Conservation (phyloP, 2,888 invertebrate species). For the Eurytoma adleriae region DNA sequence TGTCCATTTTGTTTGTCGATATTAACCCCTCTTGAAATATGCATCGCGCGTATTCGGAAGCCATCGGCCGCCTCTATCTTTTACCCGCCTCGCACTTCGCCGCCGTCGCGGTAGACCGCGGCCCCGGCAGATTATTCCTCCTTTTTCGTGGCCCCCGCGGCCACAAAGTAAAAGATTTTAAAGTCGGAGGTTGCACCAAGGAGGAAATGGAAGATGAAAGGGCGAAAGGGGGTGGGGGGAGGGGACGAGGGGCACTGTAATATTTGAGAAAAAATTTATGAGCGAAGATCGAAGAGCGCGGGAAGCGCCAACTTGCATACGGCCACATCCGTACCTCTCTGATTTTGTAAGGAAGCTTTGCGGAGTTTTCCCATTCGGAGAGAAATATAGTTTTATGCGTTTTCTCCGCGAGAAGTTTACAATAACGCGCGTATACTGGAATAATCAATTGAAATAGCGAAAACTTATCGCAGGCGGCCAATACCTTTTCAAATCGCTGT, state of each 20-base stretch:
- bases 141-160: neutral
- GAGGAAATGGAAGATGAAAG: neutral
- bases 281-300: constrained; percentile 13
- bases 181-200: neutral
- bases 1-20: constrained; percentile 40
- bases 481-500: too few species aligned
- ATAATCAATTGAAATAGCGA: too few species aligned
- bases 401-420: neutral
- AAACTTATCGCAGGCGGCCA: too few species aligned
- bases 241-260: constrained; percentile 2
- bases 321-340: neutral
- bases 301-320: constrained; percentile 12
- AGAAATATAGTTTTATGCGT: neutral
- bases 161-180: constrained; percentile 26
- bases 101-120: neutral
- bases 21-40: constrained; percentile 43
- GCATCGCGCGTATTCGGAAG: constrained; percentile 12
- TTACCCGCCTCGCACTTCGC: neutral
- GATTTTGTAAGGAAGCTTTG: neutral
- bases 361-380: neutral
- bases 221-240: neutral
- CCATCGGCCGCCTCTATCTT: constrained; percentile 1
- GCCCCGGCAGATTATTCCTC: neutral
- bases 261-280: constrained; percentile 21
- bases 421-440: too few species aligned